Percentiles rank a stretch among this genome's conserved stretches.
Evolutionary conservation across 2,797 vertebrate genomes (phyloP).

Genomic region (Ptychobarbus kaznakovi): DNA sequence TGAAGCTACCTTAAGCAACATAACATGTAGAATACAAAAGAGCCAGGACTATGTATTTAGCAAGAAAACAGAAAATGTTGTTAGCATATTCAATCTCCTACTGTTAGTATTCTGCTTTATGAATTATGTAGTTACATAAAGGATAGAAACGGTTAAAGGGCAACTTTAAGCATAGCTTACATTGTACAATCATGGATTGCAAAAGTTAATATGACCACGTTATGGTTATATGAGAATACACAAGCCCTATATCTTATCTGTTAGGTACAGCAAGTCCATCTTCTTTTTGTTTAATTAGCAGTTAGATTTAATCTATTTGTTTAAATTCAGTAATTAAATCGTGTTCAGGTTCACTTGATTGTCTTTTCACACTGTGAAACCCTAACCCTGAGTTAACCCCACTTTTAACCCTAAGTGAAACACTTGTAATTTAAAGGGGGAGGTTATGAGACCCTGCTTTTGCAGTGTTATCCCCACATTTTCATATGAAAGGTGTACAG

Average conservation of each 20-base stretch:
- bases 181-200: constrained; percentile 8
- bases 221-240: background rate
- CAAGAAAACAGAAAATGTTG: background rate
- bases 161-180: background rate
- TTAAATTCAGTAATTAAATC: background rate
- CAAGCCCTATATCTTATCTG: background rate
- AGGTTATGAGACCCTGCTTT: background rate
- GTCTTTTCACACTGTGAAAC: background rate
- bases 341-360: background rate
- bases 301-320: background rate
- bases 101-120: background rate
- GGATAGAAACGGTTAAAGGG: background rate
- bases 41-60: background rate
- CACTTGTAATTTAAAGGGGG: background rate
- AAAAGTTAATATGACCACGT: background rate
- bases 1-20: constrained; percentile 16
- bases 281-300: background rate
- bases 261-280: background rate
- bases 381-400: background rate
- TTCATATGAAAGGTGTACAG: background rate
- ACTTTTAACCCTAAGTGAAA: background rate
- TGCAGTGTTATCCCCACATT: background rate
- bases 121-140: background rate
- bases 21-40: background rate
- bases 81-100: background rate